Evolutionary conservation across 2,113 vertebrate genomes (phyloP).

Genomic region (Leucoraja erinaceus): DNA sequence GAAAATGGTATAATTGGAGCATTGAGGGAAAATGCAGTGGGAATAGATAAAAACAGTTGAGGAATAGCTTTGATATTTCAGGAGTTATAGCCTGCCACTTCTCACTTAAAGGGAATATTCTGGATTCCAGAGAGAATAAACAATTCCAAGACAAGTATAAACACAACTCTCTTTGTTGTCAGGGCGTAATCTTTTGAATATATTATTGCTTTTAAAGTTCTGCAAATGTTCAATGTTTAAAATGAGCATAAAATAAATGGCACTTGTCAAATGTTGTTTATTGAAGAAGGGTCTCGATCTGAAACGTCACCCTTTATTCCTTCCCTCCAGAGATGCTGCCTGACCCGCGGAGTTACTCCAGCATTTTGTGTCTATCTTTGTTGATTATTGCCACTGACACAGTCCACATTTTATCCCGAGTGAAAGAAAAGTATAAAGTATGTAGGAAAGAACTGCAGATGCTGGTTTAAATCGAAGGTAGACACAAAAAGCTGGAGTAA

Average conservation of each 20-base stretch:
- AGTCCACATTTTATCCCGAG: background rate
- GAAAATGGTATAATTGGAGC: background rate
- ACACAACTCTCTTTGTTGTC: background rate
- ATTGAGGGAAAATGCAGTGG: background rate
- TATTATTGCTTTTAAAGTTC: background rate
- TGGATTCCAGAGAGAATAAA: background rate
- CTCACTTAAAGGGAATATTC: background rate
- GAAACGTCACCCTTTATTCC: too few species aligned
- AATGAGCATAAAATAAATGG: background rate
- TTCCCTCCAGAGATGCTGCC: too few species aligned
- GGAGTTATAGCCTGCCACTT: background rate
- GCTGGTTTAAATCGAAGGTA: too few species aligned
- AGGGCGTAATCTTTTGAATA: background rate
- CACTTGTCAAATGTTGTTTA: background rate
- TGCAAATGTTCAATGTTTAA: background rate
- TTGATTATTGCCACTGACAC: background rate
- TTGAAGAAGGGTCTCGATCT: too few species aligned
- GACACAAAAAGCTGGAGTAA: too few species aligned
- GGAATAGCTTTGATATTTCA: background rate
- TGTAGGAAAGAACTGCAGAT: too few species aligned
- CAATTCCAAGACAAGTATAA: background rate
- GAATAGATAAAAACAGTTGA: background rate
- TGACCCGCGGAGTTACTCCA: too few species aligned
- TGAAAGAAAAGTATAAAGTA: background rate
- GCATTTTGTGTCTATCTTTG: background rate